phyloP scores from a whole-genome alignment of 1,140 invertebrate genomes.

The Helicorthomorpha holstii region DNA sequence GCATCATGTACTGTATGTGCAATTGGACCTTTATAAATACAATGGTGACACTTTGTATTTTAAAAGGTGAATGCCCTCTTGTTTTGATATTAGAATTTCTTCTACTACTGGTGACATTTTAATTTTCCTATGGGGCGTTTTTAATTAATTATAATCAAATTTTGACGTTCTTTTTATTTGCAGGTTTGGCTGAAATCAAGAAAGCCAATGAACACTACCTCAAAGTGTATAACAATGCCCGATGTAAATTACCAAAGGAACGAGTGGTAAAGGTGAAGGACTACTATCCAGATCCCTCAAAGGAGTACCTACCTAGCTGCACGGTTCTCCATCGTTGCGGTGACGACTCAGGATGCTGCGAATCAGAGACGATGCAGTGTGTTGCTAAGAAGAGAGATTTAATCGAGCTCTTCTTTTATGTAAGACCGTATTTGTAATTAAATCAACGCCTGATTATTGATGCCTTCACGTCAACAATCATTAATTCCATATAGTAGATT shows the following conservation, averaged over 20 bases:
- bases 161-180: neutral
- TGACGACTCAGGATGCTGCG: conserved; percentile 60
- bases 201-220: conserved; percentile 38
- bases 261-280: conserved; percentile 41
- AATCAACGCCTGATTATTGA: no score
- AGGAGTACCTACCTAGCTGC: conserved; percentile 50
- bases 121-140: no score
- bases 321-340: conserved; percentile 52
- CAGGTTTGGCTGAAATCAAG: conserved; percentile 11
- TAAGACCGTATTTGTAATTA: no score
- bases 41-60: no score
- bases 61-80: no score
- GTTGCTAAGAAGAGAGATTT: conserved; percentile 40
- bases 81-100: no score
- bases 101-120: no score
- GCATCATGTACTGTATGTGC: no score
- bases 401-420: conserved; percentile 50
- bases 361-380: conserved; percentile 39
- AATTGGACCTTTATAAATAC: no score
- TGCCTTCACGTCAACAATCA: no score
- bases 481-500: no score
- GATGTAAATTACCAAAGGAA: conserved; percentile 40
- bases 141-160: no score
- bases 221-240: conserved; percentile 36
- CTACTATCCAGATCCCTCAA: conserved; percentile 44